A percentile compares a stretch with the other conserved stretches of the same genome.
These are phyloP conservation scores for Aplodontia rufa DNA, from an alignment of 2,113 vertebrate species.

Conservation along the genomic window DNA sequence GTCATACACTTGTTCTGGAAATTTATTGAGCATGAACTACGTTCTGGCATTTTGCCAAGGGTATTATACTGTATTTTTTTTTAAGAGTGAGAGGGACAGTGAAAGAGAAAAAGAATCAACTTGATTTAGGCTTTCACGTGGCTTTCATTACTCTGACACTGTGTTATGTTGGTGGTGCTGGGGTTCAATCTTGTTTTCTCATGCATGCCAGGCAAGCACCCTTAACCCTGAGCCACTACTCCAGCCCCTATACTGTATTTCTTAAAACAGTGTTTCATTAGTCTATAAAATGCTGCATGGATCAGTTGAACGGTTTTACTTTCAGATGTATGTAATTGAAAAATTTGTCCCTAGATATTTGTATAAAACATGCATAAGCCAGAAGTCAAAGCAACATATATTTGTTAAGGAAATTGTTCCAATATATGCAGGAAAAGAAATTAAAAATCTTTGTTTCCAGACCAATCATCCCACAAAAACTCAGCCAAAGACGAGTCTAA, in stretches of 20 bases:
- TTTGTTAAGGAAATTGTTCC: neutral
- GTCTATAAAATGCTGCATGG: neutral
- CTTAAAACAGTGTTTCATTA: neutral
- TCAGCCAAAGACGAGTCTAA: neutral
- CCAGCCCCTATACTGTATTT: neutral
- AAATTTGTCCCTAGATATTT: neutral
- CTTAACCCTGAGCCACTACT: too few species aligned
- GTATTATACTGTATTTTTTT: neutral
- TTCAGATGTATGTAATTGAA: neutral
- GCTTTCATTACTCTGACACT: too few species aligned
- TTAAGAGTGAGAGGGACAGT: too few species aligned
- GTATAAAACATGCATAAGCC: neutral
- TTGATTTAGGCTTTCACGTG: too few species aligned
- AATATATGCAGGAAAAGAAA: neutral
- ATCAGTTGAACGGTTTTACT: neutral
- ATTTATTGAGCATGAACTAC: neutral
- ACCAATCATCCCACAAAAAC: neutral
- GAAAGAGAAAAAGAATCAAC: too few species aligned
- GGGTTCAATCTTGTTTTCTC: too few species aligned
- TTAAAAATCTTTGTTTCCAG: neutral
- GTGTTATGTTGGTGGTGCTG: too few species aligned
- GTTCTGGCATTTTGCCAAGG: conserved; percentile 4
- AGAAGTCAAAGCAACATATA: neutral
- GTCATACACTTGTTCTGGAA: neutral
- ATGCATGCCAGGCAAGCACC: too few species aligned